Percentiles rank a stretch among this genome's conserved stretches.
These are phyloP conservation scores for Athalia circularis DNA, from an alignment of 2,888 invertebrate species.

Conservation along the genomic window DNA sequence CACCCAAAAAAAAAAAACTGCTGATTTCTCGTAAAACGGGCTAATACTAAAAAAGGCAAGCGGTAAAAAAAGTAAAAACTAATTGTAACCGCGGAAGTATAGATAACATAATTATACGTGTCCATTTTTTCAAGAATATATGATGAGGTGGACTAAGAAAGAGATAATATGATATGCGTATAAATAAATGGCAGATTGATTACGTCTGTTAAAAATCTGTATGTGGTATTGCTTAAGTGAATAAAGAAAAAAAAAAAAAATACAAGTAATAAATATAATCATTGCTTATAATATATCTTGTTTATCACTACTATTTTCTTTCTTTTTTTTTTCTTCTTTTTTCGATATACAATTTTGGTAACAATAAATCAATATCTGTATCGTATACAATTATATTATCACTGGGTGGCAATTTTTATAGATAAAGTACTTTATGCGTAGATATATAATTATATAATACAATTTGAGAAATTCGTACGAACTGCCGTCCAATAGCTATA, in stretches of 20 bases:
- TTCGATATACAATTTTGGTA: neutral
- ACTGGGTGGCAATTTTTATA: too few relatives aligned
- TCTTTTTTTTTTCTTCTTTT: neutral
- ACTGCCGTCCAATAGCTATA: too few relatives aligned
- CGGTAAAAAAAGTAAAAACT: neutral
- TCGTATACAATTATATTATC: too few relatives aligned
- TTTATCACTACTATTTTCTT: neutral
- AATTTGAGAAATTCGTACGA: too few relatives aligned
- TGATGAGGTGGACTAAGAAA: conserved; percentile 4
- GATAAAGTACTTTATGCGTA: too few relatives aligned
- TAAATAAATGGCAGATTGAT: conserved; percentile 29
- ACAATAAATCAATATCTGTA: too few relatives aligned
- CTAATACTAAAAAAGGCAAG: too few relatives aligned
- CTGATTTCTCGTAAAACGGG: too few relatives aligned
- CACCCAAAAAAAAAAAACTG: too few relatives aligned
- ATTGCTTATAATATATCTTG: neutral
- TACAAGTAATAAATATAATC: neutral
- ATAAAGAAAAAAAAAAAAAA: conserved; percentile 55
- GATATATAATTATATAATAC: too few relatives aligned
- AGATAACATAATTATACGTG: neutral
- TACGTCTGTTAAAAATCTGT: conserved; percentile 58
- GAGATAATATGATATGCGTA: neutral
- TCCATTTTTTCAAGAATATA: neutral
- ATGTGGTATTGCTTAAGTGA: conserved; percentile 66
- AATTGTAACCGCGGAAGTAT: neutral